Percentiles rank a stretch among this genome's conserved stretches.
These are phyloP conservation scores for Craniophora ligustri DNA, from an alignment of 2,888 invertebrate species.

Conservation along the genomic window DNA sequence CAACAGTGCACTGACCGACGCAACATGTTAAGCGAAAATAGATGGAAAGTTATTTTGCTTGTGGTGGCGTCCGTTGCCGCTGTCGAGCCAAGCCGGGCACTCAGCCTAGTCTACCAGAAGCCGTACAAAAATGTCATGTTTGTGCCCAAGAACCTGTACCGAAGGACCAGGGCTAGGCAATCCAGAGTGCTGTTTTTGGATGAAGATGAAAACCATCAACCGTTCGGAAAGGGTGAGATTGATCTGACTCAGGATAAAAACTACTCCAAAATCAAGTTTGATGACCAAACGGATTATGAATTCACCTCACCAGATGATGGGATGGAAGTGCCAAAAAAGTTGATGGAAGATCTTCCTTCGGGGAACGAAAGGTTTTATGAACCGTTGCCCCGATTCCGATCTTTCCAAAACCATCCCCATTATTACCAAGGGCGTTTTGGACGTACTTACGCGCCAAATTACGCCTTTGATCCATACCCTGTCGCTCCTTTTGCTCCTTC, in stretches of 20 bases:
- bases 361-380: conserved; percentile 82
- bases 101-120: conserved; percentile 76
- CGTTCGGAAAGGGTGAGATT: conserved; percentile 79
- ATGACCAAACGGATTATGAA: conserved; percentile 83
- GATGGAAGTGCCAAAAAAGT: conserved; percentile 44
- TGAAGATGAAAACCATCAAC: conserved; percentile 76
- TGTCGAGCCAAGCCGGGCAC: conserved; percentile 80
- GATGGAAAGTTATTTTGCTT: conserved; percentile 85
- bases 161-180: conserved; percentile 61
- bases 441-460: conserved; percentile 78
- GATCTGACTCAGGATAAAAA: conserved; percentile 75
- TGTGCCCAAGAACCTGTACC: conserved; percentile 73
- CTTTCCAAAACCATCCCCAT: conserved; percentile 66
- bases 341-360: conserved; percentile 62
- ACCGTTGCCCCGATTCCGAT: conserved; percentile 68
- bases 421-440: conserved; percentile 78
- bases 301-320: conserved; percentile 76
- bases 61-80: conserved; percentile 74
- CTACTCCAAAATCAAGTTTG: conserved; percentile 82
- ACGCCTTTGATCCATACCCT: conserved; percentile 73
- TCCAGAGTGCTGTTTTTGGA: conserved; percentile 79
- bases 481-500: conserved; percentile 61
- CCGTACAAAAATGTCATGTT: conserved; percentile 79
- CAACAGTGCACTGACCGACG: conserved; percentile 79
- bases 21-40: conserved; percentile 84